Evolutionary conservation across 2,888 invertebrate species (phyloP).

Genomic region (Xylota sylvarum): DNA sequence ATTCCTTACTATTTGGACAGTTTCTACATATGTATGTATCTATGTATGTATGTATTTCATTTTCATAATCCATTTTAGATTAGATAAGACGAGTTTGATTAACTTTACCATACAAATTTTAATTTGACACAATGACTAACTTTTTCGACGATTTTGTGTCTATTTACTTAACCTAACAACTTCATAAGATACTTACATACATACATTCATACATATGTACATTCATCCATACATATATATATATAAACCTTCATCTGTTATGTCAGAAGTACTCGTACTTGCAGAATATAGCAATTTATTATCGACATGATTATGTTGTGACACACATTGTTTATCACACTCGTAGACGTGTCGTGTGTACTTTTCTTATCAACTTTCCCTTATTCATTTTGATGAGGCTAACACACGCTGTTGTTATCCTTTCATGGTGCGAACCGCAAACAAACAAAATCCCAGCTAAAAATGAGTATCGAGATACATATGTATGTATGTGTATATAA

Average conservation of each 20-base stretch:
- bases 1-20: too few species aligned
- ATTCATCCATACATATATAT: too few species aligned
- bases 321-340: constrained; percentile 66
- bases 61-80: too few species aligned
- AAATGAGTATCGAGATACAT: constrained; percentile 18
- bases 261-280: constrained; percentile 36
- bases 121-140: not conserved
- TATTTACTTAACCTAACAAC: not conserved
- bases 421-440: not conserved
- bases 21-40: too few species aligned
- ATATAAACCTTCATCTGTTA: constrained; percentile 24
- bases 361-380: constrained; percentile 53
- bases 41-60: too few species aligned
- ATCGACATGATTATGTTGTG: constrained; percentile 71
- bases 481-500: not conserved
- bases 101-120: not conserved
- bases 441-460: constrained; percentile 27
- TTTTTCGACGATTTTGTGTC: not conserved
- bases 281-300: constrained; percentile 72
- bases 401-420: constrained; percentile 34
- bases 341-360: constrained; percentile 55
- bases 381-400: constrained; percentile 25
- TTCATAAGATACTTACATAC: constrained; percentile 4
- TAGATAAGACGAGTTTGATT: too few species aligned
- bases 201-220: not conserved